These are phyloP conservation scores for Brachionus paranguensis DNA, from an alignment of 1,140 invertebrate genomes.

Conservation along the genomic window DNA sequence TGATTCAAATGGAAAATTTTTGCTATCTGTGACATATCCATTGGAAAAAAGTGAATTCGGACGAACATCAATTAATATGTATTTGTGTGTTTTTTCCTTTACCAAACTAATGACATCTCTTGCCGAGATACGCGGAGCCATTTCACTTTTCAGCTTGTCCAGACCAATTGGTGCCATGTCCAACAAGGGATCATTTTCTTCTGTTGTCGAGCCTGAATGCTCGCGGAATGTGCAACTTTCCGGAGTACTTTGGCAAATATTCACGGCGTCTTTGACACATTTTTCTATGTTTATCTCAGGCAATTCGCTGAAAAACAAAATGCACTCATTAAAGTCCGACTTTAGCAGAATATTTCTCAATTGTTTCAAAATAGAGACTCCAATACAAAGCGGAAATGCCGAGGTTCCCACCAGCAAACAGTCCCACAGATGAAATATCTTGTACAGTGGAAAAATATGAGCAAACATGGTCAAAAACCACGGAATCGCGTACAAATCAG, in stretches of 20 bases:
- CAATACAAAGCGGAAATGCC: slow-evolving; percentile 88
- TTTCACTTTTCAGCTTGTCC: slow-evolving; percentile 65
- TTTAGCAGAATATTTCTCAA: slow-evolving; percentile 72
- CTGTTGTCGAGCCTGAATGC: slow-evolving; percentile 59
- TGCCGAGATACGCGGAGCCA: slow-evolving; percentile 73
- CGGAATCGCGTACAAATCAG: slow-evolving; percentile 96
- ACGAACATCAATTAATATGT: slow-evolving; percentile 70
- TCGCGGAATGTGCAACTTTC: slow-evolving; percentile 76
- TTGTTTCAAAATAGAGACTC: slow-evolving; percentile 83
- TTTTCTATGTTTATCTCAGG: slow-evolving; percentile 91
- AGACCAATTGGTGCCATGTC: slow-evolving; percentile 65
- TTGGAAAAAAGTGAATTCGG: slow-evolving; percentile 63
- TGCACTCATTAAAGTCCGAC: slow-evolving; percentile 94
- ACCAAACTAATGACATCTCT: slow-evolving; percentile 71
- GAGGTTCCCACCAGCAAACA: slow-evolving; percentile 84
- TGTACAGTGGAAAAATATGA: slow-evolving; percentile 94
- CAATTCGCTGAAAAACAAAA: slow-evolving; percentile 89
- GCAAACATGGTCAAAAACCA: slow-evolving; percentile 99
- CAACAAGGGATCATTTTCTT: background rate
- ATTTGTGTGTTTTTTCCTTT: slow-evolving; percentile 38
- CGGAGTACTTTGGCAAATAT: slow-evolving; percentile 77
- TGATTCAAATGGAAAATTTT: slow-evolving; percentile 18
- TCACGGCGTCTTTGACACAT: slow-evolving; percentile 79
- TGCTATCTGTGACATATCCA: slow-evolving; percentile 32
- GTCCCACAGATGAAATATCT: slow-evolving; percentile 97